phyloP scores from a whole-genome alignment of 1,140 invertebrate species.

The Papilio xuthus region DNA sequence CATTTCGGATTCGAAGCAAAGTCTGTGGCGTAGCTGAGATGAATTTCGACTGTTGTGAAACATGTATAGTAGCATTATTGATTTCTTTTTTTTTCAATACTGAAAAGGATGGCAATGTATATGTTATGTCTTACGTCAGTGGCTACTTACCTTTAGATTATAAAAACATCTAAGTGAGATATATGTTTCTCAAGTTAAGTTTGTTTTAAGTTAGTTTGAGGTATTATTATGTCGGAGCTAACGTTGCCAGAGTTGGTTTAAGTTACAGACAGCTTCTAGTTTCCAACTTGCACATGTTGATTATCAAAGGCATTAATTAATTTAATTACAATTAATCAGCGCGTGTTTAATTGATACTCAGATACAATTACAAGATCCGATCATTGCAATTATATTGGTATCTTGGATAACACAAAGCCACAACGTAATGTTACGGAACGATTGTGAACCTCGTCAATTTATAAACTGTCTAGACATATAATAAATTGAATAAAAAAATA shows the following conservation, averaged over 20 bases:
- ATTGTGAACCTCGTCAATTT: neutral
- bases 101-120: too few species aligned
- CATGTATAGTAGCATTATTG: too few species aligned
- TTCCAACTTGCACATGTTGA: neutral
- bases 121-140: too few species aligned
- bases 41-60: too few species aligned
- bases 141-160: neutral
- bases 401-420: neutral
- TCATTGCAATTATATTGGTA: neutral
- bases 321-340: neutral
- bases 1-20: too few species aligned
- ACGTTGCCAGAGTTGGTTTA: neutral
- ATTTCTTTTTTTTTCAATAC: too few species aligned
- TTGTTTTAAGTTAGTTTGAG: neutral
- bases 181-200: neutral
- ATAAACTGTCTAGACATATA: neutral
- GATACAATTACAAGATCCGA: neutral
- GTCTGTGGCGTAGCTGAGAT: too few species aligned
- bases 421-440: neutral
- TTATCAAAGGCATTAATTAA: slow-evolving; percentile 3
- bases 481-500: too few species aligned
- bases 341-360: neutral
- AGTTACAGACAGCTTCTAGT: slow-evolving; percentile 8
- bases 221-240: neutral
- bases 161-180: neutral